Conservation (phyloP, 2,888 invertebrate genomes). For the Bellardia bayeri region DNA sequence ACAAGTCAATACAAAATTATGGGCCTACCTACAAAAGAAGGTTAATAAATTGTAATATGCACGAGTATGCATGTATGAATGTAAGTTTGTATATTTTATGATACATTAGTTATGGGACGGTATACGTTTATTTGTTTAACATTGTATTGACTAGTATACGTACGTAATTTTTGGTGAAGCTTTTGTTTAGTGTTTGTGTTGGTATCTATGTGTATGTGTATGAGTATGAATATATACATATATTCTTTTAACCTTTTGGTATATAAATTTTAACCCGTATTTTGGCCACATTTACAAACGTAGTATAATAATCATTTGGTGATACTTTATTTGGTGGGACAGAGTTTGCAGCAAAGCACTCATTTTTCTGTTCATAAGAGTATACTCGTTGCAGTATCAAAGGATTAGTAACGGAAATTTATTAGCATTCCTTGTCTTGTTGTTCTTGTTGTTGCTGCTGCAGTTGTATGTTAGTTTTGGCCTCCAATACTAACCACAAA, state of each 20-base stretch:
- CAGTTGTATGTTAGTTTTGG: slow-evolving; percentile 25
- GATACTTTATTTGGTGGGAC: slow-evolving; percentile 55
- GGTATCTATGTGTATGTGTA: neutral
- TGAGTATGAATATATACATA: neutral
- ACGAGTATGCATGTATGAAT: too few relatives aligned
- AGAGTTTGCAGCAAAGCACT: slow-evolving; percentile 36
- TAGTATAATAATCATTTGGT: slow-evolving; percentile 54
- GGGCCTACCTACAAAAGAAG: slow-evolving; percentile 29
- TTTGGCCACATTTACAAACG: slow-evolving; percentile 43
- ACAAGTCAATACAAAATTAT: slow-evolving; percentile 67
- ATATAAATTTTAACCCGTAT: slow-evolving; percentile 61
- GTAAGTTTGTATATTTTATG: slow-evolving; percentile 39
- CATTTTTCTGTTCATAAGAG: slow-evolving; percentile 1
- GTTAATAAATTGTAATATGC: slow-evolving; percentile 12
- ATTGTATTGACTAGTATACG: neutral
- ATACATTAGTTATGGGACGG: slow-evolving; percentile 50
- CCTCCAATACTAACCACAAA: slow-evolving; percentile 26
- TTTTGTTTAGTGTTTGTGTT: slow-evolving; percentile 7
- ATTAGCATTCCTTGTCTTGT: slow-evolving; percentile 64
- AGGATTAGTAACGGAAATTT: slow-evolving; percentile 74
- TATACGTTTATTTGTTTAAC: slow-evolving; percentile 50
- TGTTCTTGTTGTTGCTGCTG: neutral
- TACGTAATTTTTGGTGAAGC: slow-evolving; percentile 12
- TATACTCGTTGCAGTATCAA: slow-evolving; percentile 69
- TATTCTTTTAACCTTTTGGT: slow-evolving; percentile 61